Conservation (phyloP, 2,113 vertebrate genomes). For the Malurus elegans region DNA sequence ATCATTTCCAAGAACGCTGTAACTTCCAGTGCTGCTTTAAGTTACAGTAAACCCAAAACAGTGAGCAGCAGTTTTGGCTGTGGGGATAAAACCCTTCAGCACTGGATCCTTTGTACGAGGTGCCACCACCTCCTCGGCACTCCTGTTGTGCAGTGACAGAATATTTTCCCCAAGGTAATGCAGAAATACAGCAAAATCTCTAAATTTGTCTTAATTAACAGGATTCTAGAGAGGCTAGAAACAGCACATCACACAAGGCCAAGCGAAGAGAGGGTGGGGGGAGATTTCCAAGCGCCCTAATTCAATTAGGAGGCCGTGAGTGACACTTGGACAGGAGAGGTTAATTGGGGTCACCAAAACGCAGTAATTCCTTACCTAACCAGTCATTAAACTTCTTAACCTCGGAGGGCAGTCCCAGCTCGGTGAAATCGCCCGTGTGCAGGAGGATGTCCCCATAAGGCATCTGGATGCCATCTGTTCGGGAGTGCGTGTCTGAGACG, state of each 20-base stretch:
- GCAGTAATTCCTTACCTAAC: constrained; percentile 93
- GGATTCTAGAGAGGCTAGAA: constrained; percentile 62
- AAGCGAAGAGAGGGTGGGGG: constrained; percentile 24
- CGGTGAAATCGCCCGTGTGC: constrained; percentile 98
- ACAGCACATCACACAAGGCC: constrained; percentile 46
- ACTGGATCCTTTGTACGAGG: neutral
- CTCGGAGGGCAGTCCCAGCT: constrained; percentile 98
- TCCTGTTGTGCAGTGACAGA: neutral
- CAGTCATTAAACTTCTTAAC: constrained; percentile 99
- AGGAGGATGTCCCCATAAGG: constrained; percentile 98
- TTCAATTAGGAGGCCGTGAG: constrained; percentile 80
- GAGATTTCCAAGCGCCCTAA: constrained; percentile 72
- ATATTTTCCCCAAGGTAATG: constrained; percentile 9
- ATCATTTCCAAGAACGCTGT: rapidly evolving
- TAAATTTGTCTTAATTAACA: constrained; percentile 72
- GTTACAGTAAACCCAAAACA: neutral
- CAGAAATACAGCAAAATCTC: constrained; percentile 60
- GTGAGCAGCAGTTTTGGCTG: neutral
- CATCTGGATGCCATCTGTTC: constrained; percentile 99
- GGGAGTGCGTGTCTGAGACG: constrained; percentile 97
- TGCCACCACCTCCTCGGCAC: neutral
- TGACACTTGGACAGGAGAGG: constrained; percentile 77
- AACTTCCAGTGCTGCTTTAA: neutral
- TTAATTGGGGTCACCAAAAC: constrained; percentile 82
- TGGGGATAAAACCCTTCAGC: neutral